These are phyloP conservation scores for Buphagus erythrorhynchus DNA, from an alignment of 2,797 vertebrate genomes.

Conservation along the genomic window DNA sequence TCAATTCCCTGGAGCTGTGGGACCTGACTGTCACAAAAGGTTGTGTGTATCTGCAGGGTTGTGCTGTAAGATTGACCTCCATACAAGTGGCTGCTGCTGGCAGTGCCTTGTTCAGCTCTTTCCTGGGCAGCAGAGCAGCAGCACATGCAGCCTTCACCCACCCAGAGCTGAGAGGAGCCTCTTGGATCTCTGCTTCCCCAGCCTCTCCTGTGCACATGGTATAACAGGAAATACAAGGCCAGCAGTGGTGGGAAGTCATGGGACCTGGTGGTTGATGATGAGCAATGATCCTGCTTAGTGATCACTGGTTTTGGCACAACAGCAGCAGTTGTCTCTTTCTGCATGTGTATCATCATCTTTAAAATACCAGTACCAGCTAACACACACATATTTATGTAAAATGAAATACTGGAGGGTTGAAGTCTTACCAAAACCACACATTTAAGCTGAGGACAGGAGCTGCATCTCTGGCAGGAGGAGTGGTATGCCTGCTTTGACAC, in stretches of 20 bases:
- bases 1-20: background rate
- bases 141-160: background rate
- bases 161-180: background rate
- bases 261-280: background rate
- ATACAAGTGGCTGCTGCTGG: background rate
- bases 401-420: background rate
- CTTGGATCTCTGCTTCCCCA: background rate
- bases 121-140: background rate
- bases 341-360: background rate
- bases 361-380: background rate
- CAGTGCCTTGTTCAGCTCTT: background rate
- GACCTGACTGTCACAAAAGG: constrained; percentile 28
- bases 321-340: background rate
- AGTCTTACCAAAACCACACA: background rate
- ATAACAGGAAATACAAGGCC: background rate
- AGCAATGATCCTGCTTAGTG: background rate
- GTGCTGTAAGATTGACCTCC: background rate
- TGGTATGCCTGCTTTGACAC: background rate
- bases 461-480: background rate
- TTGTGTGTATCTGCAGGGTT: background rate
- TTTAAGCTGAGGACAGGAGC: background rate
- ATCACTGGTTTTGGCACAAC: background rate
- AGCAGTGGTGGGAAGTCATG: background rate
- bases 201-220: background rate
- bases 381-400: background rate